Evolutionary conservation across 2,113 vertebrate genomes (phyloP).

Genomic region (Fulmarus glacialis): DNA sequence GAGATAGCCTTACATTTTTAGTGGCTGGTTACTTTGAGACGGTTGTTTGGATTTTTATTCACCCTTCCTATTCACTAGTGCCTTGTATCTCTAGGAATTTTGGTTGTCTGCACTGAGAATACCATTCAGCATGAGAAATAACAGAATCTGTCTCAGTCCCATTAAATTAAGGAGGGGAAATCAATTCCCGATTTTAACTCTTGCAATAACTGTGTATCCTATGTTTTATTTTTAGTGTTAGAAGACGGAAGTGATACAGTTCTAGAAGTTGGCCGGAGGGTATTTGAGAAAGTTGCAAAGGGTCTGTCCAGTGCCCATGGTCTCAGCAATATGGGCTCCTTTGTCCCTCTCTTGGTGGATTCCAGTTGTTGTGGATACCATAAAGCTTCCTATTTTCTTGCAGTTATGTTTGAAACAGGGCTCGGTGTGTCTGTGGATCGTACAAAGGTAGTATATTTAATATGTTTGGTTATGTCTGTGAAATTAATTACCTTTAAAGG

Average conservation of each 20-base stretch:
- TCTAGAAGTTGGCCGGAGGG: conserved; percentile 63
- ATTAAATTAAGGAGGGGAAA: not conserved
- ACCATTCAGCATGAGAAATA: not conserved
- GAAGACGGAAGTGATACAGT: conserved; percentile 52
- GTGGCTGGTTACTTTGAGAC: not conserved
- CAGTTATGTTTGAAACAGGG: conserved; percentile 84
- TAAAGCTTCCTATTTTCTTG: conserved; percentile 87
- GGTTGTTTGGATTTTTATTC: not conserved
- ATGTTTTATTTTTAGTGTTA: conserved; percentile 58
- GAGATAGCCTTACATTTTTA: not conserved
- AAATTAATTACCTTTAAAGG: not conserved
- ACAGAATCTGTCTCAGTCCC: not conserved
- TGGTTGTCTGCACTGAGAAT: not conserved
- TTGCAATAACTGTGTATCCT: conserved; percentile 31
- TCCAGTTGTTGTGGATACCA: conserved; percentile 90
- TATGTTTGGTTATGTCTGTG: not conserved
- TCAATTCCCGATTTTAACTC: not conserved
- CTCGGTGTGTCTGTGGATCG: conserved; percentile 75
- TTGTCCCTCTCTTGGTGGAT: conserved; percentile 73
- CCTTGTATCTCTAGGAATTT: not conserved
- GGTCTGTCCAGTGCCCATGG: conserved; percentile 56
- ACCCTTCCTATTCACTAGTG: not conserved
- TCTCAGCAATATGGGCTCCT: conserved; percentile 58
- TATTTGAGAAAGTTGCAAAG: conserved; percentile 79
- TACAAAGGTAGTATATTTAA: conserved; percentile 76